Evolutionary conservation across 2,113 vertebrate genomes (phyloP).

Genomic region (Mus pahari): DNA sequence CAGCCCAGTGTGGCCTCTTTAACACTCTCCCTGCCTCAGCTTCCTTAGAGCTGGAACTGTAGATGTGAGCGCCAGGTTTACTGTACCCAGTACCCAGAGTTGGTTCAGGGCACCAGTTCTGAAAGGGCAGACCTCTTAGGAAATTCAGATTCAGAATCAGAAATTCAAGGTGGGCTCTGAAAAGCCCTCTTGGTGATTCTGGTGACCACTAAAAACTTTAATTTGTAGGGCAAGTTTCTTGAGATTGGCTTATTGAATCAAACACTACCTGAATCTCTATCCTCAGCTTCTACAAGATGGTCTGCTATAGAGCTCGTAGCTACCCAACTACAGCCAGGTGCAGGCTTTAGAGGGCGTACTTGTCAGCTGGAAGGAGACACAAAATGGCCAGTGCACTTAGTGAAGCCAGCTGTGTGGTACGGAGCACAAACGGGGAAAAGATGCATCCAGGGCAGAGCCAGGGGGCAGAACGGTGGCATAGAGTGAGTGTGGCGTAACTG

Average conservation of each 20-base stretch:
- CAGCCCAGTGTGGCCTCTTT: background rate
- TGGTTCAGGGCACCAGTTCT: slow-evolving; percentile 9
- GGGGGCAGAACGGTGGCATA: background rate
- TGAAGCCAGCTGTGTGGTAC: background rate
- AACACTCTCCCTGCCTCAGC: background rate
- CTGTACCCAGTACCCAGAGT: background rate
- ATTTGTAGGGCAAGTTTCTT: background rate
- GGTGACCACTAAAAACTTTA: background rate
- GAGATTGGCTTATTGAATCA: background rate
- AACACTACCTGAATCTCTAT: background rate
- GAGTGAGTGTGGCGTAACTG: background rate
- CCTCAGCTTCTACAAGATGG: background rate
- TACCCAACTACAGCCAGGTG: background rate
- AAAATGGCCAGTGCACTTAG: background rate
- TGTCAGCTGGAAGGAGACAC: background rate
- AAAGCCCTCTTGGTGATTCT: background rate
- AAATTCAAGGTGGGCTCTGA: background rate
- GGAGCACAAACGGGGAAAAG: background rate
- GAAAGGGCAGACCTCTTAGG: background rate
- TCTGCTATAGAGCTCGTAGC: background rate
- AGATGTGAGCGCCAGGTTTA: background rate
- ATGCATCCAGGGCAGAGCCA: background rate
- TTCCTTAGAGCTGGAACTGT: background rate
- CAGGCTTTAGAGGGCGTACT: background rate
- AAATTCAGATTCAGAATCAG: background rate